Base-by-base conservation (phyloP, 2,888 invertebrate species). In the Stegophylla sp. region DNA sequence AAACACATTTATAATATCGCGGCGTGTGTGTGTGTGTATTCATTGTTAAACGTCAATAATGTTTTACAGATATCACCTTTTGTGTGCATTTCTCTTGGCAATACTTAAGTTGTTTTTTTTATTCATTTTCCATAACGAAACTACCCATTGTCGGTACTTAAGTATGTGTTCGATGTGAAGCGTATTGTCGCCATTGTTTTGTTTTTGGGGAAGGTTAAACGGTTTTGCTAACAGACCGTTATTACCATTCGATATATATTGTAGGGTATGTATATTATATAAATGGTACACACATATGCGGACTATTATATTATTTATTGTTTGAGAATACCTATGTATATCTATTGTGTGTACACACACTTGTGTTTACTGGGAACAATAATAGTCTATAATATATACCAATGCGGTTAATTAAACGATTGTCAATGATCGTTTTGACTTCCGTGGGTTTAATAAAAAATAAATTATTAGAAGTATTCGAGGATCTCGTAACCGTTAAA, bases 11-110 rank as follows among this genome's bases (percentile, higher is more conserved):
- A 28, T 13, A 15, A 34, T 61, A 17, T 4, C 28, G 34, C 34
- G 17, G 26, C 34, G 28, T 28, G 43, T 43, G 20, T 43, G 20
- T 26, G 51, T 51, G 63, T 15, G 23, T 51, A 43, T 45, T 67
- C 48, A 61, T 69, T 79, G 79, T 79, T 69, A 79, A 69, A 79
- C 79, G 79, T 79, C 79, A 79, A 79, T 79, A 79, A 79, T 79
- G 79, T 79, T 79, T 71, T 79, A 79, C 79, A 79, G 69, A 79
- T 79, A 79, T 61, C 61, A 79, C 79, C 69, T 79, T 59, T 77
- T 77, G 77, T 77, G 77, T 77, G 76, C 45, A 3, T 67, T 59
- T 69, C 45, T 77, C 69, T 77, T 53, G 69, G 69, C 28, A 61
- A 67, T 59, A 77, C 69, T 79, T 61, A 48, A 48, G 61, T 28